Evolutionary conservation across 2,888 invertebrate genomes (phyloP).

Genomic region (Agriopis aurantiaria): DNA sequence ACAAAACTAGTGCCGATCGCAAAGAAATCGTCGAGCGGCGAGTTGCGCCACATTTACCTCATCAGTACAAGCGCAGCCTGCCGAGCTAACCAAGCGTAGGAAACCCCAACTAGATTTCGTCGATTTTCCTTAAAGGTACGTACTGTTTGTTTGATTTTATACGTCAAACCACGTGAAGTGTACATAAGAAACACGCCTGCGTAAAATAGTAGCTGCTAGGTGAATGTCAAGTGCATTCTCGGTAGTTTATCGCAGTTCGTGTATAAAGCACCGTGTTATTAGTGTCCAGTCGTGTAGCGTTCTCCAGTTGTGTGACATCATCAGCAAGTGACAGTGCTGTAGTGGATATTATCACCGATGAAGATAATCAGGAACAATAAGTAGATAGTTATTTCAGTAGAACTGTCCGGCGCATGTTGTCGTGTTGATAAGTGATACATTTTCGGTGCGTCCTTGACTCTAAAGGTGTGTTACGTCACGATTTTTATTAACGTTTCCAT

Average conservation of each 20-base stretch:
- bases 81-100: slow-evolving; percentile 9
- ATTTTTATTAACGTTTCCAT: slow-evolving; percentile 6
- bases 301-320: slow-evolving; percentile 29
- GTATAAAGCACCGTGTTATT: not conserved
- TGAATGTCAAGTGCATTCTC: slow-evolving; percentile 4
- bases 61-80: slow-evolving; percentile 7
- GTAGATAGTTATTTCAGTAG: slow-evolving; percentile 21
- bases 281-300: too few species aligned
- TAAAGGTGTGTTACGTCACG: slow-evolving; percentile 38
- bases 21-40: slow-evolving; percentile 12
- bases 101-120: slow-evolving; percentile 3
- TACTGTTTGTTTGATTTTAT: slow-evolving; percentile 9
- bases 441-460: slow-evolving; percentile 39
- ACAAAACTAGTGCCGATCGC: slow-evolving; percentile 21
- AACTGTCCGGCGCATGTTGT: slow-evolving; percentile 12
- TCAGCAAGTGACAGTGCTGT: slow-evolving; percentile 1
- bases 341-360: not conserved
- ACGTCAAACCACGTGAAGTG: slow-evolving; percentile 1
- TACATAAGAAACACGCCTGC: slow-evolving; percentile 2
- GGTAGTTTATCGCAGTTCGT: not conserved
- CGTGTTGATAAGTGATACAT: slow-evolving; percentile 35
- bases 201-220: not conserved
- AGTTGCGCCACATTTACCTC: slow-evolving; percentile 16
- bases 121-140: slow-evolving; percentile 24
- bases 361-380: slow-evolving; percentile 1